Evolutionary conservation across 2,888 invertebrate genomes (phyloP), one percentile per base, ranked within the genome.

Genomic region (Tenthredo scrophulariae): DNA sequence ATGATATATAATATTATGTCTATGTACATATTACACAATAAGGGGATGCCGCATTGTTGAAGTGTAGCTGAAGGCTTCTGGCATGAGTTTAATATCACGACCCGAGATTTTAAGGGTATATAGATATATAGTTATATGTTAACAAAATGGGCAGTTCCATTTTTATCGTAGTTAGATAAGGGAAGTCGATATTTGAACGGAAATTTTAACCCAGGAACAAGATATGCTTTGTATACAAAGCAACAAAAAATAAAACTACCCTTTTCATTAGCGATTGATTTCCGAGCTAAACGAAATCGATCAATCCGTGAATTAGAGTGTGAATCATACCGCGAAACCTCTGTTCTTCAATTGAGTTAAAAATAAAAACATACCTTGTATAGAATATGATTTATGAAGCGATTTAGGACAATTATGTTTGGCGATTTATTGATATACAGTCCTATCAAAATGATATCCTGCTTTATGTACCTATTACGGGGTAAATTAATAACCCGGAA

Each of bases 11-110:
- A 26, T 26, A 62, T 62, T 62, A 62, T 62, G 26, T 62, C n/a
- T n/a, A 46, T 46, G 46, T 46, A 33, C 67, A 67, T 67, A 67
- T 33, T 29, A 26, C 72, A 26, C 18, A 22, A 40, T 40, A 22
- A 22, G 43, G 43, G 22, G 43, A 22, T 22, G 37, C 22, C 43
- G 7, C n/a, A 70, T 70, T 37, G 70, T 37, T 7, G 37, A 15
- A 70, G 37, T 70, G 67, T 67, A 29, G 18, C 18, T 50, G 50
- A 26, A 13, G 22, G 70, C 13, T 70, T 70, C 10, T 70, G 70
- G 37, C 15, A 70, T 29, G 37, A 37, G 37, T 70, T 70, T 37
- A 37, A 70, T 70, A 70, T 70, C 70, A 70, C 29, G 70, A 37
- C 37, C 33, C 70, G 10, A 33, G 70, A 70, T 70, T 70, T 70